phyloP scores from a whole-genome alignment of 1,140 invertebrate species.

The Lysiphlebus fabarum region DNA sequence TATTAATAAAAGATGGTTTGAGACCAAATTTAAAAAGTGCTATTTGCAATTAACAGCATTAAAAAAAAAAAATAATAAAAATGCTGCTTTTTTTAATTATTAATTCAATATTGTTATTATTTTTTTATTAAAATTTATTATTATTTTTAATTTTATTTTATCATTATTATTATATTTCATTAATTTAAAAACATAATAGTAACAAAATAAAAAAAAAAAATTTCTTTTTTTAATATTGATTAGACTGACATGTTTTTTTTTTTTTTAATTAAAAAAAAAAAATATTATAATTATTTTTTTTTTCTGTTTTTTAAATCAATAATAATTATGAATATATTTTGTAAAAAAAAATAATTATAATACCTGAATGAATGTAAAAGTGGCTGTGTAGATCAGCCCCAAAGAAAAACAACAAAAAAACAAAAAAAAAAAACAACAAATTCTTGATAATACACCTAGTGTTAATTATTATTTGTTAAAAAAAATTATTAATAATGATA shows the following conservation, averaged over 20 bases:
- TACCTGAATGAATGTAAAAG: no score
- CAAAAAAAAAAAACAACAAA: no score
- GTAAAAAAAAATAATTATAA: no score
- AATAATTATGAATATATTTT: no score
- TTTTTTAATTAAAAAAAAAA: neutral
- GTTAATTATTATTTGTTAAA: conserved; percentile 41
- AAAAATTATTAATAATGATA: neutral
- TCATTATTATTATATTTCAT: neutral
- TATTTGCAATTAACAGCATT: conserved; percentile 6
- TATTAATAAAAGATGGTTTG: conserved; percentile 5
- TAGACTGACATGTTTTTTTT: neutral
- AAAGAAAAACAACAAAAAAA: no score
- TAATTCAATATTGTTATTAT: no score
- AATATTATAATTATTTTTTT: no score
- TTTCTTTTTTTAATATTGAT: no score
- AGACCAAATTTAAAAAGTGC: neutral
- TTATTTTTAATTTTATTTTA: neutral
- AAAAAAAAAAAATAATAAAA: neutral
- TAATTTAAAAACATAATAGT: no score
- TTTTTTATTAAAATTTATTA: neutral
- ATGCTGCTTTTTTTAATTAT: neutral
- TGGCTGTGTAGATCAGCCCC: no score
- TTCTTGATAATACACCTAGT: conserved; percentile 36
- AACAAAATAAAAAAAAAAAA: no score
- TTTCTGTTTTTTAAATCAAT: no score